A percentile compares a stretch with the other conserved stretches of the same genome.
Evolutionary conservation across 2,797 vertebrate species (phyloP).

Genomic region (Macroramphosus scolopax): DNA sequence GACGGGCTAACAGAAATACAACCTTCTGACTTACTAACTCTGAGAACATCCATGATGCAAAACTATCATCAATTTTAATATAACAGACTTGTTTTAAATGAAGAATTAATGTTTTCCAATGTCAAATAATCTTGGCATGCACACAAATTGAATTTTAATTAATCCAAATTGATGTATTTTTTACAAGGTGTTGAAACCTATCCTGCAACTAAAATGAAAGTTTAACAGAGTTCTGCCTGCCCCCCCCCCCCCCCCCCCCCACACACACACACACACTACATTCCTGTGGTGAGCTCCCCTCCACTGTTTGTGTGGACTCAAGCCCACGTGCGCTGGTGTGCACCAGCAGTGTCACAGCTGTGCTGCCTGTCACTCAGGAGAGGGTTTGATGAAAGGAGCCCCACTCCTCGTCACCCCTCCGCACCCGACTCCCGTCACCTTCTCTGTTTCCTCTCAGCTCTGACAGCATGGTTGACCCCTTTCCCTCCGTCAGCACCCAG

Average conservation of each 20-base stretch:
- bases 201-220: conserved; percentile 31
- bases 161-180: conserved; percentile 24
- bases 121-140: too few species aligned
- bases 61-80: too few species aligned
- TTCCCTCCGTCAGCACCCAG: conserved; percentile 67
- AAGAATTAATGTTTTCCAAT: too few species aligned
- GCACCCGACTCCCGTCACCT: conserved; percentile 41
- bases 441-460: conserved; percentile 38
- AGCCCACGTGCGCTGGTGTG: conserved; percentile 40
- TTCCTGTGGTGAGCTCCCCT: conserved; percentile 38
- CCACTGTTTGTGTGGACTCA: conserved; percentile 28
- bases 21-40: too few species aligned
- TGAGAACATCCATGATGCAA: too few species aligned
- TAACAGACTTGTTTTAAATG: too few species aligned
- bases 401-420: conserved; percentile 14
- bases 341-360: conserved; percentile 53
- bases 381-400: conserved; percentile 35
- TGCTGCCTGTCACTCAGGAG: conserved; percentile 53
- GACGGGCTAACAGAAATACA: too few species aligned
- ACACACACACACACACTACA: too few species aligned
- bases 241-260: conserved; percentile 13
- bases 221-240: conserved; percentile 20
- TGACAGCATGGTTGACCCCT: conserved; percentile 62
- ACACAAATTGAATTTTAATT: conserved; percentile 20
- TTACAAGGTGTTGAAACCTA: conserved; percentile 26